Base-by-base conservation (phyloP, 2,888 invertebrate genomes). In the Acheta domesticus region DNA sequence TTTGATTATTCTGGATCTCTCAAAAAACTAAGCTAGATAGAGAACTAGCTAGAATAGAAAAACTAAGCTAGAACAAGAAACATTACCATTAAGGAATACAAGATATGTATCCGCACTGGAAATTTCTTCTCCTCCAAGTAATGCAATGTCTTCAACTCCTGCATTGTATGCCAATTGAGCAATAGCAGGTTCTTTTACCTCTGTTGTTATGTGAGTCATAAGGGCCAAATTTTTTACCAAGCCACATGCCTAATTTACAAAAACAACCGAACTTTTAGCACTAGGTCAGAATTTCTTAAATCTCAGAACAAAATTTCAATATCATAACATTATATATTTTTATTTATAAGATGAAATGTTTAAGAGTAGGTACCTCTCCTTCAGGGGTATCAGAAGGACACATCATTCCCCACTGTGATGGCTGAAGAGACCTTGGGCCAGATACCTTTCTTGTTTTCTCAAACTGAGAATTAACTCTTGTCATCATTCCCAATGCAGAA, bases 321-420 rank as follows among this genome's bases (percentile, higher is more conserved):
- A 21, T n/a, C n/a, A 78, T n/a, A 8, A 8, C 5, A 8, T 36
- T 36, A 8, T 36, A 36, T 8, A 36, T 36, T 5, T 36, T 36
- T 36, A 36, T 36, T 36, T 36, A 8, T 8, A 36, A 36, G 0
- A 36, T 5, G 8, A 36, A 36, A 36, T 36, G 36, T 5, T 36
- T 36, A 8, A 0, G 36, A 8, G 36, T 36, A 36, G 36, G 86
- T 86, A 91, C 92, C 88, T 99, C 99, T 84, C 99, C 99, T 91
- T 99, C 99, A 5, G 99, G 99, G 0, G 99, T 99, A 85, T 99
- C 99, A 36, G 97, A 96, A 0, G 99, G 99, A 87, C 99, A 99
- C 80, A 99, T 87, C 96, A 99, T 98, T 74, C 99, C 99, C 98
- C 98, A 99, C 85, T 99, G 99, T 12, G 97, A 97, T 0, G 97